These are phyloP conservation scores for Atractosteus spatula DNA, from an alignment of 2,113 vertebrate genomes.

Conservation along the genomic window DNA sequence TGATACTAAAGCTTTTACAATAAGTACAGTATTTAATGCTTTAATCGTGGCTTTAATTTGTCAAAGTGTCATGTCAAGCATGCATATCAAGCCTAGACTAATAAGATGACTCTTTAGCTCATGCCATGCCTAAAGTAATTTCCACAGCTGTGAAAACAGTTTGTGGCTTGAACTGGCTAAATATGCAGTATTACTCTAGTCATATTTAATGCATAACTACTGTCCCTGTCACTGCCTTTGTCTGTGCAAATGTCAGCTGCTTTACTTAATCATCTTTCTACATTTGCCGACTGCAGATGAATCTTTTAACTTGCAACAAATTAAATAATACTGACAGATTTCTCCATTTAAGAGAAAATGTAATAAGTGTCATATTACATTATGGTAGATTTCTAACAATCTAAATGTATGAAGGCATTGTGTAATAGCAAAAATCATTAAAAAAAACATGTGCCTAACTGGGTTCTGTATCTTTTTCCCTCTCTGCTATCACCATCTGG, in stretches of 20 bases:
- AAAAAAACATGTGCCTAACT: conserved; percentile 7
- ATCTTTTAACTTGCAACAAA: not conserved
- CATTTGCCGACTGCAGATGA: not conserved
- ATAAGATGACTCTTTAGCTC: not conserved
- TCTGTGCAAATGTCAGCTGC: conserved; percentile 1
- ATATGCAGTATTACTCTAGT: not conserved
- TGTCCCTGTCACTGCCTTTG: not conserved
- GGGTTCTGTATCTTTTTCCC: conserved; percentile 33
- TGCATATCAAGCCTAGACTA: not conserved
- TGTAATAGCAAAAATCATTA: conserved; percentile 40
- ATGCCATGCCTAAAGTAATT: not conserved
- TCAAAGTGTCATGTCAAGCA: conserved; percentile 3
- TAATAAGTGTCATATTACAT: not conserved
- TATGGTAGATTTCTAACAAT: conserved; percentile 15
- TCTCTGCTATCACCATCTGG: conserved; percentile 52
- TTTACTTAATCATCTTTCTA: not conserved
- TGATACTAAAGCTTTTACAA: too few relatives aligned
- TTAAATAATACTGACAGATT: not conserved
- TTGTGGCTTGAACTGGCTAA: not conserved
- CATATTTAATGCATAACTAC: conserved; percentile 2
- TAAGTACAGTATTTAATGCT: conserved; percentile 36
- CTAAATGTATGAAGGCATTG: conserved; percentile 31
- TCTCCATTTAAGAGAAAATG: not conserved
- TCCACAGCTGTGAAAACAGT: conserved; percentile 7
- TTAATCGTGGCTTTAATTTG: conserved; percentile 23